phyloP scores from a whole-genome alignment of 53 echinoderm and acorn worm species.

The Zoroaster sp. region DNA sequence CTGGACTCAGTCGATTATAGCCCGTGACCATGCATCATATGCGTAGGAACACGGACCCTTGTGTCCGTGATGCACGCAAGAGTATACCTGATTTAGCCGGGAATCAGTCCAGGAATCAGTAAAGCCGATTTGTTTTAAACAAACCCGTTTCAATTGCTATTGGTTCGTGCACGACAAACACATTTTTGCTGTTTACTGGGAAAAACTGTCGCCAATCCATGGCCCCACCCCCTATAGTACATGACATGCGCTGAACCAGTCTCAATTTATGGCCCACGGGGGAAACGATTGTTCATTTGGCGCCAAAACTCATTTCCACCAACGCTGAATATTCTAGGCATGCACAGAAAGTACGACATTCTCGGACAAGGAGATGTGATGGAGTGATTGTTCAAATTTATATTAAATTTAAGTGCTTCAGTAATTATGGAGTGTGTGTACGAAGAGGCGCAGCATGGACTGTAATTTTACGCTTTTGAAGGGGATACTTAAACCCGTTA shows the following conservation, averaged over 20 bases:
- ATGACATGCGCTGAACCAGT: neutral
- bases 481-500: neutral
- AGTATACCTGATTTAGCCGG: neutral
- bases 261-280: neutral
- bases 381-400: conserved; percentile 5
- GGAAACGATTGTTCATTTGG: neutral
- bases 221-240: neutral
- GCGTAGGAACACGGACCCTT: neutral
- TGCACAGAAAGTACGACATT: neutral
- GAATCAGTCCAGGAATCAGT: neutral
- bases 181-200: neutral
- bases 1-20: neutral
- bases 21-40: neutral
- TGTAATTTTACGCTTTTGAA: neutral
- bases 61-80: neutral
- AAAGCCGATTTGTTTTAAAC: neutral
- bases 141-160: neutral
- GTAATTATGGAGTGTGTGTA: conserved; percentile 8
- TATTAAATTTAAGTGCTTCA: conserved; percentile 36
- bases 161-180: neutral
- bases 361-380: conserved; percentile 19
- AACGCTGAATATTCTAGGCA: neutral
- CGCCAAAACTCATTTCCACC: neutral
- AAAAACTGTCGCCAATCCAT: neutral
- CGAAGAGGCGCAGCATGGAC: neutral